Evolutionary conservation across 2,797 vertebrate genomes (phyloP).

Genomic region (Manis crassicaudata): DNA sequence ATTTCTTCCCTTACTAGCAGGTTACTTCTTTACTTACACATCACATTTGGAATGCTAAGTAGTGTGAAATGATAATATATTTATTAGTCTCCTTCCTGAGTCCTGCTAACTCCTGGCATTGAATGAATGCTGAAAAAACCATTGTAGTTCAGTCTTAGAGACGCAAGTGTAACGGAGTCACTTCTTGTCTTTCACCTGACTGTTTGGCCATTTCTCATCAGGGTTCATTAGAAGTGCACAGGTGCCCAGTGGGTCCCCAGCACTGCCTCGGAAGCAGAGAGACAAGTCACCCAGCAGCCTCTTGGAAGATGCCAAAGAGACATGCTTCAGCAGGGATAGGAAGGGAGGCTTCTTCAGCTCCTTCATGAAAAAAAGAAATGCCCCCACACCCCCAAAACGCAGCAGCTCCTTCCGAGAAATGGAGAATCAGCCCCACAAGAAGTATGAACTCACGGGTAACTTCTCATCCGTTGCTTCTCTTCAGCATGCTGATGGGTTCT

Average conservation of each 20-base stretch:
- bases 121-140: neutral
- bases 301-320: constrained; percentile 94
- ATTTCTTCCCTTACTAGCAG: neutral
- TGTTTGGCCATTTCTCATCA: constrained; percentile 70
- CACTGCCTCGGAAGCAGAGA: constrained; percentile 96
- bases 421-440: constrained; percentile 98
- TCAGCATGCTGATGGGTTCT: constrained; percentile 92
- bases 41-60: neutral
- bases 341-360: constrained; percentile 99
- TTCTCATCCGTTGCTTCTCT: constrained; percentile 90
- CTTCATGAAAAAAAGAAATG: constrained; percentile 98
- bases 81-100: neutral
- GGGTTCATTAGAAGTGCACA: constrained; percentile 87
- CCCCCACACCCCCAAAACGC: constrained; percentile 96
- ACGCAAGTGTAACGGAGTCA: neutral
- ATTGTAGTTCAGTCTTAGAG: neutral
- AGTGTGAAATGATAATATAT: neutral
- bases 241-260: constrained; percentile 91
- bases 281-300: constrained; percentile 97
- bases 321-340: constrained; percentile 95
- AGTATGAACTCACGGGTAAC: constrained; percentile 95
- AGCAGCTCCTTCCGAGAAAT: constrained; percentile 99
- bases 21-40: neutral
- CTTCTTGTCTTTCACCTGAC: neutral
- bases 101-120: neutral